Evolutionary conservation across 2,113 vertebrate species (phyloP).

Genomic region (Acinonyx jubatus): DNA sequence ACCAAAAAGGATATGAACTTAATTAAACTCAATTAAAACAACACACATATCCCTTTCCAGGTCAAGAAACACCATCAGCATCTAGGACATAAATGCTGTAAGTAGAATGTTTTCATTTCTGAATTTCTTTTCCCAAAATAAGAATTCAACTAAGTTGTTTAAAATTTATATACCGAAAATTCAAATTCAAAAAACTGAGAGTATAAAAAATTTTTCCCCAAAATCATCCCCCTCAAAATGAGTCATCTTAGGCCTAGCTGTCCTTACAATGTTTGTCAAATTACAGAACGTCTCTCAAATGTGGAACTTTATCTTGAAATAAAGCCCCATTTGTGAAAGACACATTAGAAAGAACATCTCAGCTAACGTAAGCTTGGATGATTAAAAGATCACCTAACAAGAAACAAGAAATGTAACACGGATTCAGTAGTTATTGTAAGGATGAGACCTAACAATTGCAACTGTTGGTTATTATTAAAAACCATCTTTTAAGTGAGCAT

Average conservation of each 20-base stretch:
- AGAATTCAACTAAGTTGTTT: conserved; percentile 22
- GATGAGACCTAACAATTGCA: background rate
- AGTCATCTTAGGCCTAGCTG: background rate
- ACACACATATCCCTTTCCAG: background rate
- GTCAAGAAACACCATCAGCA: background rate
- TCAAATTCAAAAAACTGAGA: conserved; percentile 24
- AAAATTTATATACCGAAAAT: conserved; percentile 38
- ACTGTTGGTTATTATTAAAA: background rate
- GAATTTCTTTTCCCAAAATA: conserved; percentile 41
- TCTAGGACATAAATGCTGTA: background rate
- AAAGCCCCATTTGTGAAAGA: conserved; percentile 11
- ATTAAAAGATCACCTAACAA: conserved; percentile 4
- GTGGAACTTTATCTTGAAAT: conserved; percentile 34
- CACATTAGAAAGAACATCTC: background rate
- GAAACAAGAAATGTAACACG: background rate
- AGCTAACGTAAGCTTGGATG: background rate
- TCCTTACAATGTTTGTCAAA: conserved; percentile 1
- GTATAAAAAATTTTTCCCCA: background rate
- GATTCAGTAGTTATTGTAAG: background rate
- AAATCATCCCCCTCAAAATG: conserved; percentile 6
- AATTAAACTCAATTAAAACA: conserved; percentile 1
- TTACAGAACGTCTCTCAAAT: background rate
- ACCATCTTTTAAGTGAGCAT: background rate
- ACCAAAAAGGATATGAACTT: background rate
- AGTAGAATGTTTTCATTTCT: conserved; percentile 23